These are phyloP conservation scores for Hemaris fuciformis DNA, from an alignment of 2,888 invertebrate species.

Conservation along the genomic window DNA sequence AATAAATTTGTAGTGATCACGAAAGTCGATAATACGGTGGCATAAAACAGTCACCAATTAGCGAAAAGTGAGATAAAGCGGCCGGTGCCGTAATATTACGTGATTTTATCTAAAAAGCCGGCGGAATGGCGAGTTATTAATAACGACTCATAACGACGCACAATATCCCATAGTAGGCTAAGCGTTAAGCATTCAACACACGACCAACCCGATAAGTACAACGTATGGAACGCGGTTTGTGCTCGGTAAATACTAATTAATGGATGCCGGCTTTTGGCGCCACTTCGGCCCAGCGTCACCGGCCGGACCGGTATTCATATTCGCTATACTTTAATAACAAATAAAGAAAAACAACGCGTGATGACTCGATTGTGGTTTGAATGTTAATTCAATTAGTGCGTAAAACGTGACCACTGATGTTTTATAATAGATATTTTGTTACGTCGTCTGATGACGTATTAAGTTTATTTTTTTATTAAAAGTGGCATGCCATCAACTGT, in stretches of 20 bases:
- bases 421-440: neutral
- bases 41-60: too few relatives aligned
- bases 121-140: neutral
- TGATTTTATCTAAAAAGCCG: neutral
- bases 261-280: slow-evolving; percentile 24
- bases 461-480: too few relatives aligned
- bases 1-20: too few relatives aligned
- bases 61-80: too few relatives aligned
- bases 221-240: slow-evolving; percentile 13
- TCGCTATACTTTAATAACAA: neutral
- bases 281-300: slow-evolving; percentile 3
- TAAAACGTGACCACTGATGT: neutral
- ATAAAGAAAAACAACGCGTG: neutral
- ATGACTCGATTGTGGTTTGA: neutral
- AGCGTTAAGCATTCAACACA: neutral
- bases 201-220: neutral
- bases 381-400: neutral
- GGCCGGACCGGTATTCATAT: neutral
- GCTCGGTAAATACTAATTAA: slow-evolving; percentile 52
- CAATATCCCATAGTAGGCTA: neutral
- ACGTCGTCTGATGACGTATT: neutral
- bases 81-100: too few relatives aligned
- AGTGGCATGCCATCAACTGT: too few relatives aligned
- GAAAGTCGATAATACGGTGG: too few relatives aligned
- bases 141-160: neutral